phyloP scores from a whole-genome alignment of 2,113 vertebrate species.

The Alosa alosa region DNA sequence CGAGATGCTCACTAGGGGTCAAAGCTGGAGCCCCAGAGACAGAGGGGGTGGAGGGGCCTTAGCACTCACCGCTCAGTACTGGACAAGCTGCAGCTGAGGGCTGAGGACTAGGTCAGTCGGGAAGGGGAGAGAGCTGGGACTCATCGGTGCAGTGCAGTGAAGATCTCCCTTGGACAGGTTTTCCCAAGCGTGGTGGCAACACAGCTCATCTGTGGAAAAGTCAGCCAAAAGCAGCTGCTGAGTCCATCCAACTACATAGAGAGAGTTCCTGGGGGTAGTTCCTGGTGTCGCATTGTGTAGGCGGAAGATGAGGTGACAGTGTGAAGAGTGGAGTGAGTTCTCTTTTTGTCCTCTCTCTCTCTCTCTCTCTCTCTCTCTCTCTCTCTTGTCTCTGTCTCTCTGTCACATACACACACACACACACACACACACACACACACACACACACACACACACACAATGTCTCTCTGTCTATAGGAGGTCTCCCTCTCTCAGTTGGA shows the following conservation, averaged over 20 bases:
- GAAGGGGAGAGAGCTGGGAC: not conserved
- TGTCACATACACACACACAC: not conserved
- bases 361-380: not conserved
- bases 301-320: slow-evolving; percentile 13
- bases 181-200: not conserved
- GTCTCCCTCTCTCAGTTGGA: not conserved
- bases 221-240: not conserved
- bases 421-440: not conserved
- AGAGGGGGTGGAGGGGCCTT: not conserved
- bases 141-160: not conserved
- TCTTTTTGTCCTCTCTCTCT: not conserved
- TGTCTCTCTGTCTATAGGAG: not conserved
- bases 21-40: not conserved
- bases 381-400: not conserved
- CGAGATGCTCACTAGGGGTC: not conserved
- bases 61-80: not conserved
- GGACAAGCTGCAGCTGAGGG: not conserved
- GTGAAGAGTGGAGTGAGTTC: not conserved
- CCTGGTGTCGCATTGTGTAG: slow-evolving; percentile 11
- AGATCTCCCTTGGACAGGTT: not conserved
- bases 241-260: not conserved
- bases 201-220: not conserved
- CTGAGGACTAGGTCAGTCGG: not conserved
- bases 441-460: not conserved
- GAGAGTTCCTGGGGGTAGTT: not conserved